A percentile compares a stretch with the other conserved stretches of the same genome.
Conservation (phyloP, 2,113 vertebrate genomes). For the human (Homo sapiens) region DNA sequence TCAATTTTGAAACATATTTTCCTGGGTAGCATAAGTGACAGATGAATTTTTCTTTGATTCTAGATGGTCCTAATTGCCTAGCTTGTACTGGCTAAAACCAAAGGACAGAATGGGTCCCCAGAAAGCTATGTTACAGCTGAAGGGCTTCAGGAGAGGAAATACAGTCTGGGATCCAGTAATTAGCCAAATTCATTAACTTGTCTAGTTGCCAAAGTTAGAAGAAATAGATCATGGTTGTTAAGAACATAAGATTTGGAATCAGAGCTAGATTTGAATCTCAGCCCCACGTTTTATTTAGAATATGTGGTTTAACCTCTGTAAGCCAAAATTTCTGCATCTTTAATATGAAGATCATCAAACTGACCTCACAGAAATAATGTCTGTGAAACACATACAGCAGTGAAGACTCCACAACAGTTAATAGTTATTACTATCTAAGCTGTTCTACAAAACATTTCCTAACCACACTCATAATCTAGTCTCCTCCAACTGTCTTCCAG, state of each 20-base stretch:
- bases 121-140: neutral
- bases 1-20: slow-evolving; percentile 21
- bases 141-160: neutral
- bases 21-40: neutral
- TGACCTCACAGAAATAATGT: neutral
- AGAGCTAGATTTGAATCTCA: slow-evolving; percentile 15
- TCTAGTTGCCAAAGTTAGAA: neutral
- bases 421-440: neutral
- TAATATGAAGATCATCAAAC: neutral
- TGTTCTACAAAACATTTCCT: neutral
- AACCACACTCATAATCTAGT: neutral
- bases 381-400: neutral
- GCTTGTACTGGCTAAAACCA: neutral
- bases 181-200: slow-evolving; percentile 25
- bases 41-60: neutral
- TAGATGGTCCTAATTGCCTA: neutral
- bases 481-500: neutral
- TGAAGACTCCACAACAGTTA: neutral
- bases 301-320: neutral
- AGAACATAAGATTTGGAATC: neutral
- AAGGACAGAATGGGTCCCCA: neutral
- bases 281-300: neutral
- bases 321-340: slow-evolving; percentile 12
- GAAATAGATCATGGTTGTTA: slow-evolving; percentile 15
- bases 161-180: neutral